A percentile compares a stretch with the other conserved stretches of the same genome.
These are phyloP conservation scores for Ennomos quercinarius DNA, from an alignment of 2,888 invertebrate species.

Conservation along the genomic window DNA sequence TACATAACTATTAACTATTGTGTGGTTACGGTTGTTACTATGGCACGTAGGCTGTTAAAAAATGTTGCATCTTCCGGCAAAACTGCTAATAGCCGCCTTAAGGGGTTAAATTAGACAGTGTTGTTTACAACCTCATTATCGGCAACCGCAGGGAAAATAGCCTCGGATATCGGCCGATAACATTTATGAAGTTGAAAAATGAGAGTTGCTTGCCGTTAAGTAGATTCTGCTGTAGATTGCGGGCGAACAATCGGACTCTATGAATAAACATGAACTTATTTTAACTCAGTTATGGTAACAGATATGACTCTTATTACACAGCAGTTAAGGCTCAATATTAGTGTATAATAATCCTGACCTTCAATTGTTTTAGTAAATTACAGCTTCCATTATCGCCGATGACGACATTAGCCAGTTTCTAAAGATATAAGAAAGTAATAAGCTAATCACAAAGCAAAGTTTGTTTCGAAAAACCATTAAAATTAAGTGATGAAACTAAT, in stretches of 20 bases:
- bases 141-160: conserved; percentile 71
- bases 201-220: conserved; percentile 70
- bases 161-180: conserved; percentile 79
- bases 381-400: conserved; percentile 41
- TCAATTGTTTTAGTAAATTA: conserved; percentile 61
- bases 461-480: conserved; percentile 8
- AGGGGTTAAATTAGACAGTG: conserved; percentile 84
- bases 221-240: conserved; percentile 70
- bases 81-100: too few species aligned
- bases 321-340: conserved; percentile 39
- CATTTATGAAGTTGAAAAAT: conserved; percentile 83
- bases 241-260: conserved; percentile 62
- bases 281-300: conserved; percentile 41
- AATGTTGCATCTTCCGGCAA: too few species aligned
- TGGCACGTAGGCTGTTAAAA: too few species aligned
- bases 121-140: conserved; percentile 85
- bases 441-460: conserved; percentile 7
- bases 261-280: conserved; percentile 69
- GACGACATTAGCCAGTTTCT: conserved; percentile 38
- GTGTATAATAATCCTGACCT: conserved; percentile 49
- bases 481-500: conserved; percentile 19
- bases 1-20: too few species aligned
- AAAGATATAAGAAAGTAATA: conserved; percentile 31
- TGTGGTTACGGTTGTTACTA: too few species aligned
- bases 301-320: conserved; percentile 46